A percentile compares a stretch with the other conserved stretches of the same genome.
Evolutionary conservation across 2,797 vertebrate genomes (phyloP).

Genomic region (Diceros bicornis): DNA sequence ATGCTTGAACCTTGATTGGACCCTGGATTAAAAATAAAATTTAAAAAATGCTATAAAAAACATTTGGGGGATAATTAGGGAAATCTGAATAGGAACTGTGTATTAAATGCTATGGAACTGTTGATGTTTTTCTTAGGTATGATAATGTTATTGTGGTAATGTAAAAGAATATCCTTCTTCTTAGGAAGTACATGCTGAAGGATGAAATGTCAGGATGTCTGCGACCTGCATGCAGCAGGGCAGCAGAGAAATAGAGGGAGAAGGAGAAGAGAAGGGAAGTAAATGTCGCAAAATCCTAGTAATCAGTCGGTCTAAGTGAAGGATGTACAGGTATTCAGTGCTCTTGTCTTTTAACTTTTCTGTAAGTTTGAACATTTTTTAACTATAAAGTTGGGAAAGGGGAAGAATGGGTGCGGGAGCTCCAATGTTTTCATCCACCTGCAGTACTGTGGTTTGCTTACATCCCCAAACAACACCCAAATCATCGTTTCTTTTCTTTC

Average conservation of each 20-base stretch:
- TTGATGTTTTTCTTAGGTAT: not conserved
- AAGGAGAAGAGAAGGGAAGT: not conserved
- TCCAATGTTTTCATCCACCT: not conserved
- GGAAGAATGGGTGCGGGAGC: not conserved
- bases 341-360: not conserved
- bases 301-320: not conserved
- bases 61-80: not conserved
- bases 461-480: not conserved
- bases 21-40: slow-evolving; percentile 40
- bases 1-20: not conserved
- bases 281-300: not conserved
- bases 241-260: not conserved
- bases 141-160: not conserved
- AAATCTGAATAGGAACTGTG: not conserved
- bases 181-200: not conserved
- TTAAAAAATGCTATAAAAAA: not conserved
- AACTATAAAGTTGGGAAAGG: not conserved
- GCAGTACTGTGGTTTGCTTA: not conserved
- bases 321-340: not conserved
- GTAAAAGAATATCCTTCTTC: not conserved
- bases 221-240: not conserved
- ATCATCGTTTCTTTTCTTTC: slow-evolving; percentile 32
- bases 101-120: not conserved
- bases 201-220: not conserved
- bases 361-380: slow-evolving; percentile 36